Percentiles rank a stretch among this genome's conserved stretches.
Evolutionary conservation across 2,888 invertebrate species (phyloP).

Genomic region (Trichogramma evanescens): DNA sequence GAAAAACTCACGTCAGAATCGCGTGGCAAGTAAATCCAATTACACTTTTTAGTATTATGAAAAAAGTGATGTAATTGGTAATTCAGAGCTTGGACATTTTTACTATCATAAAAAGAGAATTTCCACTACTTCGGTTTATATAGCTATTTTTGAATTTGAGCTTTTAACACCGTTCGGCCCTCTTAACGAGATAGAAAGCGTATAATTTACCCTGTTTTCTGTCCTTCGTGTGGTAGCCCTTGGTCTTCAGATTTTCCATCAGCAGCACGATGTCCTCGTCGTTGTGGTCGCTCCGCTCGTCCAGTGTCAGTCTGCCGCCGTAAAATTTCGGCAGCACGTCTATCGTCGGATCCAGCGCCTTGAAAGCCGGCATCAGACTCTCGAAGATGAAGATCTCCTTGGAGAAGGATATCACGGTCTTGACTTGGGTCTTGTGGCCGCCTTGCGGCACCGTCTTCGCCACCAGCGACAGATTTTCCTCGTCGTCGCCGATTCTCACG

Average conservation of each 20-base stretch:
- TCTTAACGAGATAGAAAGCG: no score
- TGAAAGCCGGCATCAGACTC: slow-evolving; percentile 49
- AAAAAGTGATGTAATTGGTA: no score
- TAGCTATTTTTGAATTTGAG: no score
- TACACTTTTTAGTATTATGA: no score
- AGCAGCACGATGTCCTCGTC: slow-evolving; percentile 55
- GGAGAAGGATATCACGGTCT: slow-evolving; percentile 48
- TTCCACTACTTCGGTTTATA: no score
- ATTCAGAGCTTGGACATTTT: no score
- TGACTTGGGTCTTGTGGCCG: slow-evolving; percentile 19
- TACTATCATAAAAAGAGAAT: no score
- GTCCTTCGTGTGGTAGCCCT: slow-evolving; percentile 51
- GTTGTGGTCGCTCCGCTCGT: slow-evolving; percentile 31
- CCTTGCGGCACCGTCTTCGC: slow-evolving; percentile 56
- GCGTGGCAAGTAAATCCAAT: no score
- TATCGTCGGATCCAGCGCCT: slow-evolving; percentile 34
- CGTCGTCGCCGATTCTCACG: slow-evolving; percentile 22
- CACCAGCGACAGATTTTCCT: slow-evolving; percentile 48
- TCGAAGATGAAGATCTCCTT: slow-evolving; percentile 55
- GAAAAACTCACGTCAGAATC: no score
- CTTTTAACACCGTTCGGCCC: no score
- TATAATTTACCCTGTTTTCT: slow-evolving; percentile 43
- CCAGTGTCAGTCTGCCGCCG: slow-evolving; percentile 49
- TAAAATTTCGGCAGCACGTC: slow-evolving; percentile 53
- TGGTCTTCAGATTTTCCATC: slow-evolving; percentile 52